Conservation (phyloP, 2,888 invertebrate genomes). For the Tenthredo scrophulariae region DNA sequence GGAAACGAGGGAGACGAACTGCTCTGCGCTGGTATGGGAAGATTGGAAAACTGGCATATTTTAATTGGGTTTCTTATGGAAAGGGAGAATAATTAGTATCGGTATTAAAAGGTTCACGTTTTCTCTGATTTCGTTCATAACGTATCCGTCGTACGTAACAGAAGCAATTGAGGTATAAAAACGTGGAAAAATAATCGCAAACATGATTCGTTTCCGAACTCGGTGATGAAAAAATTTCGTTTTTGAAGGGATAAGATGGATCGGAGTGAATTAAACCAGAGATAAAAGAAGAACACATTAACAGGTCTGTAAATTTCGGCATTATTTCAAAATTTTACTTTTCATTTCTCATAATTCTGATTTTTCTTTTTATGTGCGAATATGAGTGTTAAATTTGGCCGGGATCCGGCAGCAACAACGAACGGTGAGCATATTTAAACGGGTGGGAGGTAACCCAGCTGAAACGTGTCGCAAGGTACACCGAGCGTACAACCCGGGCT, state of each 20-base stretch:
- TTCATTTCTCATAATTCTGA: neutral
- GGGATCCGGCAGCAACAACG: neutral
- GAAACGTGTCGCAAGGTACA: conserved; percentile 51
- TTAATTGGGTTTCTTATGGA: conserved; percentile 13
- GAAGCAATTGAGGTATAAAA: too few relatives aligned
- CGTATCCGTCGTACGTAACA: too few relatives aligned
- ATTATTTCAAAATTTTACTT: neutral
- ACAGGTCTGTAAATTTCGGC: neutral
- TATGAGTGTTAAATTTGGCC: conserved; percentile 9
- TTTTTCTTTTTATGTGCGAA: neutral
- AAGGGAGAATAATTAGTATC: neutral
- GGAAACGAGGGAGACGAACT: neutral
- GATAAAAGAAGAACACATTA: neutral
- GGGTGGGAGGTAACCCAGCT: conserved; percentile 29
- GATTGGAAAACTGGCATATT: neutral
- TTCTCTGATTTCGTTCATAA: neutral
- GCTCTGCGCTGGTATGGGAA: neutral
- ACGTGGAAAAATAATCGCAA: too few relatives aligned
- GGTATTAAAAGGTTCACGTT: neutral
- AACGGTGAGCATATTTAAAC: conserved; percentile 18
- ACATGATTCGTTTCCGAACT: too few relatives aligned
- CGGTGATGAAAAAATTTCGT: too few relatives aligned
- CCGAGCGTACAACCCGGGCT: conserved; percentile 46
- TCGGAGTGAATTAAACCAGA: neutral
- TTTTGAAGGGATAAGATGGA: neutral